Base-by-base conservation (phyloP, 2,797 vertebrate species). In the Crocodylus rhombifer region DNA sequence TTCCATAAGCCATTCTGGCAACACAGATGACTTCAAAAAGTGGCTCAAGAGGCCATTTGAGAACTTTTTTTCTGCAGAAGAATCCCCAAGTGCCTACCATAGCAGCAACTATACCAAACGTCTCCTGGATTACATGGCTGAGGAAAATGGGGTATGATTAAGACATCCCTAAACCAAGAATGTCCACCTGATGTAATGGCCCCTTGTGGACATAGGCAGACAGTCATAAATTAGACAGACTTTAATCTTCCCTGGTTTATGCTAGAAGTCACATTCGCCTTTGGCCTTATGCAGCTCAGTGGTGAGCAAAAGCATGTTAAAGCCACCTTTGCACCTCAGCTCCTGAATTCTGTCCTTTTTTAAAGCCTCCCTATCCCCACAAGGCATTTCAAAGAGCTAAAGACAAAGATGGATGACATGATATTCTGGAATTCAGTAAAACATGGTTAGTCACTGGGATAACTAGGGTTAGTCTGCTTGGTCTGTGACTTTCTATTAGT, bases 81-180 rank as follows among this genome's bases (percentile, higher is more conserved):
- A 82, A 16, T 57, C 26, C 77, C 78, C 55, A 33, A n/a, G 26
- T 3, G 20, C 7, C 6, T 67, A 51, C n/a, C 63, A 23, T 33
- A 51, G 65, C 81, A 84, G 42, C 74, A 78, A 77, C 33, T 92
- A 79, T 65, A 20, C 1, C 87, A 14, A 2, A 20, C 85, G 79
- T n/a, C 20, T 51, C 3, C 1, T 0, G 0, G 82, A 28, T 61
- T 23, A n/a, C 3, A 25, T 0, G 2, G 65, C 25, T 67, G 71
- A 77, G 60, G 92, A 77, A 91, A 93, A 63, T 6, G 3, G 23
- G 80, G 62, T 4, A 10, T 8, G 84, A 20, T 30, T 20, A 42
- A 26, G 67, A 42, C 25, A 73, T 25, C 25, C 58, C 55, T n/a
- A 91, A 64, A 14, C 15, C 25, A 23, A 62, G 51, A 57, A 18